Conservation (phyloP, 2,888 invertebrate species). For the Temnothorax ravouxi region DNA sequence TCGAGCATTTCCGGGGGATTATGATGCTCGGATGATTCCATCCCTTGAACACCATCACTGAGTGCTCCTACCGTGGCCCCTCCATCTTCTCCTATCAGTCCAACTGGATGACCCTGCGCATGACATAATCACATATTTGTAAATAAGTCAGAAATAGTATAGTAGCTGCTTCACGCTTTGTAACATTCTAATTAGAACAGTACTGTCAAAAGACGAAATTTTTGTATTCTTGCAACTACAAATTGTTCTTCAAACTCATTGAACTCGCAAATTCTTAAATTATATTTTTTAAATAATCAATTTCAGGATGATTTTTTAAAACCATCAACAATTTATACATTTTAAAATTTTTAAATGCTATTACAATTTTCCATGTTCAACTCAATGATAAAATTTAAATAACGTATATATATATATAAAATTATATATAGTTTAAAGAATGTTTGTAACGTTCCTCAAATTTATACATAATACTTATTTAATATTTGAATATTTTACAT, state of each 20-base stretch:
- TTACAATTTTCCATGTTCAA: not conserved
- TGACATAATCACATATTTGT: slow-evolving; percentile 54
- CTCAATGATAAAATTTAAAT: not conserved
- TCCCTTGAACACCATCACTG: slow-evolving; percentile 83
- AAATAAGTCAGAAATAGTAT: slow-evolving; percentile 34
- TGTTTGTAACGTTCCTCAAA: not conserved
- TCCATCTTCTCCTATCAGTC: slow-evolving; percentile 84
- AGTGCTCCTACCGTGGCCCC: slow-evolving; percentile 82
- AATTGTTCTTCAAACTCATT: not conserved
- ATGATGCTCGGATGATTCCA: slow-evolving; percentile 85
- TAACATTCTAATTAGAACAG: not conserved
- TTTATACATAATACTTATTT: not conserved
- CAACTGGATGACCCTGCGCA: slow-evolving; percentile 84
- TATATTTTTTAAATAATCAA: not conserved
- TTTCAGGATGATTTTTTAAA: not conserved
- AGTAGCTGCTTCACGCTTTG: not conserved
- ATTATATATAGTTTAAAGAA: not conserved
- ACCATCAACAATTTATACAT: not conserved
- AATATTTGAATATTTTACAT: not conserved
- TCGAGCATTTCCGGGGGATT: slow-evolving; percentile 86
- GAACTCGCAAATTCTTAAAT: not conserved
- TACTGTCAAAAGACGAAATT: not conserved
- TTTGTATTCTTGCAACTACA: not conserved
- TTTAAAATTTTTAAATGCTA: not conserved
- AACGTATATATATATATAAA: not conserved